phyloP scores from a whole-genome alignment of 2,888 invertebrate species.

The Phortica magna region DNA sequence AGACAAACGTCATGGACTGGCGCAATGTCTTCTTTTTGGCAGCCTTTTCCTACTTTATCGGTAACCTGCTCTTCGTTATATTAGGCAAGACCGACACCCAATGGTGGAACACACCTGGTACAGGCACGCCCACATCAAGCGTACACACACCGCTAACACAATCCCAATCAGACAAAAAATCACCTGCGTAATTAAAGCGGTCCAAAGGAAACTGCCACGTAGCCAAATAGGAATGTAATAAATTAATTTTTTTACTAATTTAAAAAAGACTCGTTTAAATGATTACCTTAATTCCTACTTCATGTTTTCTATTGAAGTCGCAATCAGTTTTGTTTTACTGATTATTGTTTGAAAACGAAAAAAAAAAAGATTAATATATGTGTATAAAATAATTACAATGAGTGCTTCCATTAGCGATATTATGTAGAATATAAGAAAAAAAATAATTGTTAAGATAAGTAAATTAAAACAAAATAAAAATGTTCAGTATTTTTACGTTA shows the following conservation, averaged over 20 bases:
- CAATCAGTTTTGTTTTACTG: conserved; percentile 1
- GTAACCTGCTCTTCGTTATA: conserved; percentile 80
- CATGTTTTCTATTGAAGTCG: not conserved
- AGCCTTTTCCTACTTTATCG: conserved; percentile 79
- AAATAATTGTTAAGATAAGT: conserved; percentile 18
- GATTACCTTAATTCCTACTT: conserved; percentile 18
- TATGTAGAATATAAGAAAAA: conserved; percentile 52
- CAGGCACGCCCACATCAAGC: not conserved
- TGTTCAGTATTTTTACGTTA: conserved; percentile 63
- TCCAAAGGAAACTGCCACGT: not conserved
- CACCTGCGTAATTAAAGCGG: not conserved
- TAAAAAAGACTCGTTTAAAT: conserved; percentile 19
- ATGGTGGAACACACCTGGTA: conserved; percentile 80
- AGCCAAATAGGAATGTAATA: not conserved
- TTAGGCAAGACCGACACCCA: conserved; percentile 81
- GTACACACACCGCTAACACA: not conserved
- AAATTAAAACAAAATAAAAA: conserved; percentile 58
- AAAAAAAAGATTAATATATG: not conserved
- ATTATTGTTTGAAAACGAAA: not conserved
- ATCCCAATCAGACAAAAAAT: not conserved
- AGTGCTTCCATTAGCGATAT: conserved; percentile 72
- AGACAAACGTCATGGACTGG: conserved; percentile 79
- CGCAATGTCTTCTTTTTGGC: conserved; percentile 80
- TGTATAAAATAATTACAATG: conserved; percentile 50
- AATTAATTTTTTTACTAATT: not conserved